phyloP scores from a whole-genome alignment of 2,888 invertebrate species.

The Nasonia oneida region DNA sequence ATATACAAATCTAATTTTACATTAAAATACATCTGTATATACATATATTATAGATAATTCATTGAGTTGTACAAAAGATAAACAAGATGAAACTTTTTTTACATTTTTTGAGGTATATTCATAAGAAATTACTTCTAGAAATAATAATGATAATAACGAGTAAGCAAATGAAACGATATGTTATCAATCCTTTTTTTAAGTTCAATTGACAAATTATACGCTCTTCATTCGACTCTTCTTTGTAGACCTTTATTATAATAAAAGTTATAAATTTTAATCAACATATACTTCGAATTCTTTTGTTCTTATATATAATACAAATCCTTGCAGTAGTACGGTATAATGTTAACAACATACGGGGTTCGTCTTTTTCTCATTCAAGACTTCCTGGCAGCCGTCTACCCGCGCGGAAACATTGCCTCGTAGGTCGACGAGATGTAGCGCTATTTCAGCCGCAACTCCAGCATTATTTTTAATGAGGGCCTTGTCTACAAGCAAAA shows the following conservation, averaged over 20 bases:
- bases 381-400: neutral
- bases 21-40: neutral
- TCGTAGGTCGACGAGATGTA: constrained; percentile 64
- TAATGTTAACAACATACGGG: constrained; percentile 65
- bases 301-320: neutral
- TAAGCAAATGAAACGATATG: constrained; percentile 20
- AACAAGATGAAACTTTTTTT: constrained; percentile 28
- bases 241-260: constrained; percentile 55
- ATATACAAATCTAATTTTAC: neutral
- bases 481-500: constrained; percentile 86
- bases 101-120: constrained; percentile 40
- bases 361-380: constrained; percentile 48
- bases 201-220: constrained; percentile 46
- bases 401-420: constrained; percentile 12
- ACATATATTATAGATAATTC: constrained; percentile 21
- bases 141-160: constrained; percentile 17
- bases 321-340: neutral
- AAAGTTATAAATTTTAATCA: constrained; percentile 46
- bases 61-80: constrained; percentile 35
- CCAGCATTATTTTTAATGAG: constrained; percentile 96
- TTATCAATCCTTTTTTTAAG: constrained; percentile 32
- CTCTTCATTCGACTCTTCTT: constrained; percentile 45
- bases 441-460: constrained; percentile 90
- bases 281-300: constrained; percentile 17
- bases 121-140: constrained; percentile 25